Percentiles rank a stretch among this genome's conserved stretches.
phyloP scores from a whole-genome alignment of 2,888 invertebrate species.

The Dermolepida albohirtum region DNA sequence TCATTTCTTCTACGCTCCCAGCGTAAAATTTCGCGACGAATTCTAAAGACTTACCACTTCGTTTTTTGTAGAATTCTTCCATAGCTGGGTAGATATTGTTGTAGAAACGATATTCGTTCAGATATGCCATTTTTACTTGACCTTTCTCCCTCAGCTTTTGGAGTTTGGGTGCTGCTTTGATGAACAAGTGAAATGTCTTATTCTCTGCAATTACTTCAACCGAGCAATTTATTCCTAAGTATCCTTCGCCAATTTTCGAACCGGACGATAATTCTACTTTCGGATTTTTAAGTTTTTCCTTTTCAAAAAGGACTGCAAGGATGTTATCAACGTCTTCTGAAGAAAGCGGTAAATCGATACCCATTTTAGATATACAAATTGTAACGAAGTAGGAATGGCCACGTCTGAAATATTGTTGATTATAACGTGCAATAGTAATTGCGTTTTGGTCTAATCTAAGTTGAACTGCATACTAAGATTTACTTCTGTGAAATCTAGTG shows the following conservation, averaged over 20 bases:
- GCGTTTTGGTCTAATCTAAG: too few relatives aligned
- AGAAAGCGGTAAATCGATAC: constrained; percentile 16
- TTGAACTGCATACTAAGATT: too few relatives aligned
- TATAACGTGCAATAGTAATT: too few relatives aligned
- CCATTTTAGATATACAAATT: not conserved
- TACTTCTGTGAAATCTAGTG: too few relatives aligned
- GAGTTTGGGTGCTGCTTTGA: constrained; percentile 44
- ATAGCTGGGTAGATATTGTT: constrained; percentile 46
- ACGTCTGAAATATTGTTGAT: too few relatives aligned
- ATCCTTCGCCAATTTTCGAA: constrained; percentile 45
- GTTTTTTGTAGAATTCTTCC: constrained; percentile 43
- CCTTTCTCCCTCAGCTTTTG: constrained; percentile 37
- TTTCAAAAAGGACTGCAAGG: constrained; percentile 1
- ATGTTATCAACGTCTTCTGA: not conserved
- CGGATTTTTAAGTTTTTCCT: constrained; percentile 11
- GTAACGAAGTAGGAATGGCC: too few relatives aligned
- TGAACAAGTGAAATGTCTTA: constrained; percentile 42
- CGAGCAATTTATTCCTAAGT: constrained; percentile 38
- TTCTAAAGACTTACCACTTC: constrained; percentile 43
- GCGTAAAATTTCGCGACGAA: constrained; percentile 44
- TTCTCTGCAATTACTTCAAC: constrained; percentile 38
- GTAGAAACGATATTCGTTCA: constrained; percentile 49
- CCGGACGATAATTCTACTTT: constrained; percentile 23
- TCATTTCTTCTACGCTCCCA: constrained; percentile 33
- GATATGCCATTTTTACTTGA: constrained; percentile 43